A percentile compares a stretch with the other conserved stretches of the same genome.
Evolutionary conservation across 53 echinoderm and acorn worm genomes (phyloP).

Genomic region (Echinarachnius parma): DNA sequence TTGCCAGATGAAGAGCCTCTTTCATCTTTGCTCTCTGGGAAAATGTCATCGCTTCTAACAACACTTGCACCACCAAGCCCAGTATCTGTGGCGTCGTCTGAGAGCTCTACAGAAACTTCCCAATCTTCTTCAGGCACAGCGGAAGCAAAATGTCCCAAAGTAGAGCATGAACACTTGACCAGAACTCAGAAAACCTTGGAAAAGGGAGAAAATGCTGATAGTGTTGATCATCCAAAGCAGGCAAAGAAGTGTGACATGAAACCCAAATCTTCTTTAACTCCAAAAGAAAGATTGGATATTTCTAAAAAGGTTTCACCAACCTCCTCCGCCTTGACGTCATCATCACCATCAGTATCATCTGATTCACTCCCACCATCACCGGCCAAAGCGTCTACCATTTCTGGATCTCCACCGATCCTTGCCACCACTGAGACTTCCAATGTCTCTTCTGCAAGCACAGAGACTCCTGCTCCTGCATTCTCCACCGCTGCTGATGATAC

Average conservation of each 20-base stretch:
- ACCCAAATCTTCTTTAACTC: too few relatives aligned
- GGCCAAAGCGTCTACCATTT: background rate
- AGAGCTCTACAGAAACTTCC: background rate
- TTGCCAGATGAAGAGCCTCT: slow-evolving; percentile 43
- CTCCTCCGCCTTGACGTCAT: too few relatives aligned
- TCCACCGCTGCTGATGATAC: background rate
- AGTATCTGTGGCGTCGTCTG: background rate
- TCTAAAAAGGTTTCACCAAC: too few relatives aligned
- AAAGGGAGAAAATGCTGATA: background rate
- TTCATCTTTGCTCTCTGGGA: slow-evolving; percentile 18
- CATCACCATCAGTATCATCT: too few relatives aligned
- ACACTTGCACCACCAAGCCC: background rate
- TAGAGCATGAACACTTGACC: background rate
- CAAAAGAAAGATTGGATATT: too few relatives aligned
- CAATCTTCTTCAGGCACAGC: background rate
- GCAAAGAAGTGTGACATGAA: too few relatives aligned
- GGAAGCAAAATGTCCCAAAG: background rate
- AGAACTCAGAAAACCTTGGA: background rate
- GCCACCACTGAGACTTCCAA: background rate
- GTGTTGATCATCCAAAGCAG: too few relatives aligned
- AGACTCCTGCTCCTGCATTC: background rate
- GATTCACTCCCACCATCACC: background rate
- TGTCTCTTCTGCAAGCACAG: background rate
- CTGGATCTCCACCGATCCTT: background rate
- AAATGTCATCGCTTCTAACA: slow-evolving; percentile 29